Base-by-base conservation (phyloP, 2,797 vertebrate species). In the Lacerta viridis region DNA sequence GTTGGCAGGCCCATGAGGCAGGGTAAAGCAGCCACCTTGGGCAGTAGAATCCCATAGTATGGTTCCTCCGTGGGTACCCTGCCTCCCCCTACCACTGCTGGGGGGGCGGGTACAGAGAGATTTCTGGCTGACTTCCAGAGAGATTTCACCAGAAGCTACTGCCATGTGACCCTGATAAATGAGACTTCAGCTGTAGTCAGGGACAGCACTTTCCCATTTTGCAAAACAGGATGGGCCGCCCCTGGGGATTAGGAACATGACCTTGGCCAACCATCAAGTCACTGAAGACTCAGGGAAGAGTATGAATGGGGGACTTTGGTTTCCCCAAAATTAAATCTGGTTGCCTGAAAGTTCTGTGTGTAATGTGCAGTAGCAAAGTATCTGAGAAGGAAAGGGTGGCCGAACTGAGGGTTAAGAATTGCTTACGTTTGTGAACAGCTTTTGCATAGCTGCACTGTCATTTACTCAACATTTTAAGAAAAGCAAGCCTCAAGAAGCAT, bases 401-500 rank as follows among this genome's bases (percentile, higher is more conserved):
- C 80, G 25, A 46, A 36, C 33, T 11, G 3, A 27, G 25, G 39
- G 15, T 85, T 75, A 27, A 59, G 29, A 59, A 36, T 13, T 84
- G 33, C 20, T 72, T 9, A 25, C 7, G n/a, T 55, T 27, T 72
- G 20, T 1, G 61, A 84, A 50, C 17, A 75, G 13, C 27, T 74
- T 80, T 36, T 64, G 68, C 41, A 41, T 55, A 59, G 5, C 50
- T 7, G 10, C 27, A 25, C 23, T 85, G 25, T 25, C 55, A n/a
- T 85, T 80, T 69, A 75, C 41, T 77, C 43, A 33, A 66, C 8
- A 6, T 77, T 92, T 87, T 95, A 92, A 89, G 81, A 84, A 92
- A 94, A 95, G 87, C 84, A 94, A 84, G 25, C 9, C 69, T 66
- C 81, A 92, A 90, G 80, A 86, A 87, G 85, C 85, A 85, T 76